Evolutionary conservation across 2,797 vertebrate genomes (phyloP).

Genomic region (Notolabrus celidotus): DNA sequence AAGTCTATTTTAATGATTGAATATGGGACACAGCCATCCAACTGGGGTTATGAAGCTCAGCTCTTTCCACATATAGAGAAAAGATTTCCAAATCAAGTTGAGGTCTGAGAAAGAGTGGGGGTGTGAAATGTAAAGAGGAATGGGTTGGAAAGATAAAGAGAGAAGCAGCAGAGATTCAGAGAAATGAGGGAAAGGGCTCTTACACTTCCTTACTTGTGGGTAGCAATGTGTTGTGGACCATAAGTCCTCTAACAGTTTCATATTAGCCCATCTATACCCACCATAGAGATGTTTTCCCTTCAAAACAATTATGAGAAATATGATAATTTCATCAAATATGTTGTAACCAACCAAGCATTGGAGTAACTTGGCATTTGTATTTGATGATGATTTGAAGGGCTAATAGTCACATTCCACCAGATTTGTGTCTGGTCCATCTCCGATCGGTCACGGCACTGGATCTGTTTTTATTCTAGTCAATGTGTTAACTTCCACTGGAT

Average conservation of each 20-base stretch:
- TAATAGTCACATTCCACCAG: too few species aligned
- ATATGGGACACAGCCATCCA: not conserved
- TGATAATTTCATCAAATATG: too few species aligned
- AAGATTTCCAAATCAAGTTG: conserved; percentile 8
- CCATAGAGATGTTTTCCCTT: too few species aligned
- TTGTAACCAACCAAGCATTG: too few species aligned
- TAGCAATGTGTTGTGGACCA: not conserved
- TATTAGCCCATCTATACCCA: not conserved
- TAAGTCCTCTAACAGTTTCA: not conserved
- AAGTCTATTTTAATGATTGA: conserved; percentile 16
- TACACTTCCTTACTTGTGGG: not conserved
- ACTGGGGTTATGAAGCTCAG: not conserved
- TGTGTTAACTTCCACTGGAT: too few species aligned
- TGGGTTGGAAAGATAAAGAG: not conserved
- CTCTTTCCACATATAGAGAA: conserved; percentile 4
- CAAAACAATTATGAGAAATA: not conserved
- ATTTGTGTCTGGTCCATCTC: too few species aligned
- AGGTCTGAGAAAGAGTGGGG: not conserved
- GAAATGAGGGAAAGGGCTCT: not conserved
- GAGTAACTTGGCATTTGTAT: too few species aligned
- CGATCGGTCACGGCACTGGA: too few species aligned
- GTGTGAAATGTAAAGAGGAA: not conserved
- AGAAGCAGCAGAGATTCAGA: conserved; percentile 7
- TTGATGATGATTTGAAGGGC: too few species aligned
- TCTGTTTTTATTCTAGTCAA: too few species aligned